Evolutionary conservation across 37 sponge, comb jelly and placozoan species (phyloP).

Genomic region (Spongilla lacustris): DNA sequence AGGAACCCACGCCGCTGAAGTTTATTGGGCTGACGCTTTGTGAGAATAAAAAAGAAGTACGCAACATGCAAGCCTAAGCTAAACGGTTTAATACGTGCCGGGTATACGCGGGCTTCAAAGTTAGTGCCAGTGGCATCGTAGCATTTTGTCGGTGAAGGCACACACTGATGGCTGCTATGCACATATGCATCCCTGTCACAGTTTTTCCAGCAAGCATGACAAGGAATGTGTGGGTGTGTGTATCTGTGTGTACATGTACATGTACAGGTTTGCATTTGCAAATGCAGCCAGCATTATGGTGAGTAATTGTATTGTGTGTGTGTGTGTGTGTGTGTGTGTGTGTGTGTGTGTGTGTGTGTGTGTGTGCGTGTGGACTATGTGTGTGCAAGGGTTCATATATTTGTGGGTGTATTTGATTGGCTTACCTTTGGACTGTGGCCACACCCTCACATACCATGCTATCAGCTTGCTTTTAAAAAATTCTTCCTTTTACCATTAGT

Average conservation of each 20-base stretch:
- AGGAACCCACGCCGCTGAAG: background rate
- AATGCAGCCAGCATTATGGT: no score
- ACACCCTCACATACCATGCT: background rate
- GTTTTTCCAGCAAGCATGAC: no score
- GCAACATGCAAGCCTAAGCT: background rate
- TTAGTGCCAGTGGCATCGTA: background rate
- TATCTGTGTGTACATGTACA: no score
- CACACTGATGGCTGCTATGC: background rate
- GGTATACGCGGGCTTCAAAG: conserved; percentile 1
- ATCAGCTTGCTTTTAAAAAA: background rate
- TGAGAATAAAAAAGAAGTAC: background rate
- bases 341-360: no score
- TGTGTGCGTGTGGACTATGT: no score
- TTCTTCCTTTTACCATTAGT: no score
- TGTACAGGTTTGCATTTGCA: no score
- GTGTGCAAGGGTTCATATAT: no score
- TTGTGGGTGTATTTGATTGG: background rate
- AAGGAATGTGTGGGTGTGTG: no score
- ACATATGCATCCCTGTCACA: no score
- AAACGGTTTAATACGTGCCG: background rate
- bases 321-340: no score
- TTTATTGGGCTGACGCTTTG: background rate
- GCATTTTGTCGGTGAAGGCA: background rate
- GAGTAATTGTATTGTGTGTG: no score
- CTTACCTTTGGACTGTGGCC: background rate